Evolutionary conservation across 2,113 vertebrate species (phyloP).

Genomic region (Stercorarius parasiticus): DNA sequence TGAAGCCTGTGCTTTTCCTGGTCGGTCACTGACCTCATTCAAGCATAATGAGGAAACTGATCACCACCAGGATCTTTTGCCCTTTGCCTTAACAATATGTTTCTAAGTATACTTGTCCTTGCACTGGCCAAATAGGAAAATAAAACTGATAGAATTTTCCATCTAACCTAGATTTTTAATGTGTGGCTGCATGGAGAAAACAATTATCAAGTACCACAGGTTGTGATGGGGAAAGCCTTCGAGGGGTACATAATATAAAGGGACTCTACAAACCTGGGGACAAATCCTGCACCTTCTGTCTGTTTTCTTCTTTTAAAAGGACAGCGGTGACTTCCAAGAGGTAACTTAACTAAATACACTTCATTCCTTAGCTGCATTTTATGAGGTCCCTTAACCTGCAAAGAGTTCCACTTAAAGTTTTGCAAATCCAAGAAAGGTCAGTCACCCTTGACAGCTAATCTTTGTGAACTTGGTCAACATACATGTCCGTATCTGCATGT

Average conservation of each 20-base stretch:
- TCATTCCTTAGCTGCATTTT: not conserved
- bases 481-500: not conserved
- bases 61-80: not conserved
- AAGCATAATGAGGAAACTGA: not conserved
- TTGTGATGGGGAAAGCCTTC: not conserved
- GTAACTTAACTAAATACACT: not conserved
- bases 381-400: not conserved
- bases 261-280: not conserved
- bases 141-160: not conserved
- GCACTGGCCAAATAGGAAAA: not conserved
- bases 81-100: not conserved
- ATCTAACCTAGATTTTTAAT: not conserved
- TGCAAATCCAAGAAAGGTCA: not conserved
- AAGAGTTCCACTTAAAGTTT: not conserved
- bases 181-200: not conserved
- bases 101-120: not conserved
- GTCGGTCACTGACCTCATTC: not conserved
- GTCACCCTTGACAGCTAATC: not conserved
- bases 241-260: not conserved
- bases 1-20: not conserved
- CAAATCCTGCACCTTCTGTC: not conserved
- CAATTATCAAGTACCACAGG: not conserved
- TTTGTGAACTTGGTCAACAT: not conserved
- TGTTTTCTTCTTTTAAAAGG: not conserved
- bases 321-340: not conserved